Evolutionary conservation across 2,888 invertebrate species (phyloP).

Genomic region (Aethes cnicana): DNA sequence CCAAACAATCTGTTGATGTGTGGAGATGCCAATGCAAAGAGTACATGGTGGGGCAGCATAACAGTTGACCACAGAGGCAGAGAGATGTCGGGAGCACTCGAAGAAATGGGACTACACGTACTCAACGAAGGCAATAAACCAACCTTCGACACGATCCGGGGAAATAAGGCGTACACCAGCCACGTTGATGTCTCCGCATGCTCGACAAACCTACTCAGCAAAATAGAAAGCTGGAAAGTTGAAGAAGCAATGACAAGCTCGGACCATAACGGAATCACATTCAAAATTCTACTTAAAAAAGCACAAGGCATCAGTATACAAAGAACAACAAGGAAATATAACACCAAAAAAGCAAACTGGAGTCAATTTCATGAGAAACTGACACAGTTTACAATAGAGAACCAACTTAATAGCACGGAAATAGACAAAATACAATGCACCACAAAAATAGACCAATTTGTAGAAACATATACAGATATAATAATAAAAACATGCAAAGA

Average conservation of each 20-base stretch:
- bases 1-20: neutral
- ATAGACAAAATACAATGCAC: no score
- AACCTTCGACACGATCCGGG: conserved; percentile 38
- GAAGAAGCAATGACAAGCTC: conserved; percentile 8
- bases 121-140: conserved; percentile 37
- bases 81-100: conserved; percentile 3
- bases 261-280: conserved; percentile 23
- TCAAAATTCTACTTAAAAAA: no score
- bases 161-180: conserved; percentile 28
- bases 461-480: no score
- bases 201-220: conserved; percentile 17
- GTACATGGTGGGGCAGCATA: conserved; percentile 25
- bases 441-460: no score
- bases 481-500: no score
- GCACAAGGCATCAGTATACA: no score
- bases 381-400: no score
- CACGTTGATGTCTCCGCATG: conserved; percentile 39
- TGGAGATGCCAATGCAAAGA: conserved; percentile 7
- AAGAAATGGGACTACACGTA: conserved; percentile 34
- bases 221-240: conserved; percentile 30
- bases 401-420: no score
- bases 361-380: no score
- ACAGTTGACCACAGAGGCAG: conserved; percentile 31
- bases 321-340: no score
- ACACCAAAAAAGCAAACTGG: no score